phyloP scores from a whole-genome alignment of 2,113 vertebrate genomes.

The Lagopus leucura region DNA sequence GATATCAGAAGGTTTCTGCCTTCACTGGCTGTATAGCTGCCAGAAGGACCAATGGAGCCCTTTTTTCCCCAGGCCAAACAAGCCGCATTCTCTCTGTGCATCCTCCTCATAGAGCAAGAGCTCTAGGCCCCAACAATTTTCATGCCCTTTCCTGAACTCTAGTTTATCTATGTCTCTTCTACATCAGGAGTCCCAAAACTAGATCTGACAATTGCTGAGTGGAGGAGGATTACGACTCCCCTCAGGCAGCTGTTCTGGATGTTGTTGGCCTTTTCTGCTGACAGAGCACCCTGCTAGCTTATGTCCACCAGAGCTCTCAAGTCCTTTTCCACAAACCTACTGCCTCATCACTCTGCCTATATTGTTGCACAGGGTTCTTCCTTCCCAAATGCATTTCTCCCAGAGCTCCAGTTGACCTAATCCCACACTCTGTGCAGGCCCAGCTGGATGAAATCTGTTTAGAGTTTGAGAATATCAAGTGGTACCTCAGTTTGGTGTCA shows the following conservation, averaged over 20 bases:
- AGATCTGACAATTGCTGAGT: background rate
- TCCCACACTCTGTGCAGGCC: background rate
- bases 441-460: background rate
- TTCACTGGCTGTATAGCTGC: background rate
- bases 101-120: background rate
- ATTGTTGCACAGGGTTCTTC: background rate
- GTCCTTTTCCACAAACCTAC: background rate
- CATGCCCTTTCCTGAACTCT: background rate
- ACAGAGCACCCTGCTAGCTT: background rate
- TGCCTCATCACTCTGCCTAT: background rate
- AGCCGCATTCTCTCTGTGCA: background rate
- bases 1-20: background rate
- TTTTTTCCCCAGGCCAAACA: background rate
- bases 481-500: background rate
- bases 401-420: background rate
- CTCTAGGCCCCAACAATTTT: background rate
- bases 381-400: background rate
- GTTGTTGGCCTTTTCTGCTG: background rate
- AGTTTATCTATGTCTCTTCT: background rate
- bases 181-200: background rate
- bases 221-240: background rate
- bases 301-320: background rate
- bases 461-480: background rate
- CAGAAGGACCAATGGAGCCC: background rate
- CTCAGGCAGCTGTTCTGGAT: background rate